phyloP scores from a whole-genome alignment of 2,888 invertebrate genomes.

The Caenorhabditis zanzibari region DNA sequence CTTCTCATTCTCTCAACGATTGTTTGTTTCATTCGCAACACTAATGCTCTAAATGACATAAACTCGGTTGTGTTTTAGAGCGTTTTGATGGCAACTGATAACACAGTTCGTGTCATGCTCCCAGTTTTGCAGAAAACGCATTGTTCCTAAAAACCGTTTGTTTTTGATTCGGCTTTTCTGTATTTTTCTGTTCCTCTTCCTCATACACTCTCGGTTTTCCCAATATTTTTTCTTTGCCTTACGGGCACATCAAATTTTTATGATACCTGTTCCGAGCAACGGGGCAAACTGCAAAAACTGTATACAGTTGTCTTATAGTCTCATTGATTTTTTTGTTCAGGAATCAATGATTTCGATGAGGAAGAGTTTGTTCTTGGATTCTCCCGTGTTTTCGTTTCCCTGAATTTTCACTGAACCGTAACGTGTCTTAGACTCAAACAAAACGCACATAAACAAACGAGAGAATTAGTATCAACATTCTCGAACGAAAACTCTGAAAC shows the following conservation, averaged over 20 bases:
- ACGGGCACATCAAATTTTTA: constrained; percentile 57
- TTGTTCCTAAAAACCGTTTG: constrained; percentile 35
- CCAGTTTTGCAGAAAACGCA: constrained; percentile 5
- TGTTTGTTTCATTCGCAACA: constrained; percentile 27
- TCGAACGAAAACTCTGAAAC: constrained; percentile 13
- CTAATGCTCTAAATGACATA: constrained; percentile 39
- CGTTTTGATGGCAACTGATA: constrained; percentile 43
- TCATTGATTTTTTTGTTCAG: constrained; percentile 29
- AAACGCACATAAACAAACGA: constrained; percentile 52
- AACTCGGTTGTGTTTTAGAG: constrained; percentile 19
- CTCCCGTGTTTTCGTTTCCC: constrained; percentile 39
- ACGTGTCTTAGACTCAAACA: constrained; percentile 27
- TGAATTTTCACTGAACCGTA: constrained; percentile 37
- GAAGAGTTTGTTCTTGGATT: not conserved
- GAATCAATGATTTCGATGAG: not conserved
- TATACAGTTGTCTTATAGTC: constrained; percentile 10
- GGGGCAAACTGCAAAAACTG: constrained; percentile 11
- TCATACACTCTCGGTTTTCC: not conserved
- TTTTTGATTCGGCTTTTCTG: not conserved
- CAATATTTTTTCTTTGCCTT: constrained; percentile 29
- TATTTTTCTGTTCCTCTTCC: constrained; percentile 22
- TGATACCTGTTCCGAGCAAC: constrained; percentile 43
- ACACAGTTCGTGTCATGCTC: constrained; percentile 50
- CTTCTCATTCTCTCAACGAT: not conserved
- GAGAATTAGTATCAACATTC: not conserved